Evolutionary conservation across 2,113 vertebrate species (phyloP), one percentile per base, ranked within the genome.

Genomic region (Passer montanus): DNA sequence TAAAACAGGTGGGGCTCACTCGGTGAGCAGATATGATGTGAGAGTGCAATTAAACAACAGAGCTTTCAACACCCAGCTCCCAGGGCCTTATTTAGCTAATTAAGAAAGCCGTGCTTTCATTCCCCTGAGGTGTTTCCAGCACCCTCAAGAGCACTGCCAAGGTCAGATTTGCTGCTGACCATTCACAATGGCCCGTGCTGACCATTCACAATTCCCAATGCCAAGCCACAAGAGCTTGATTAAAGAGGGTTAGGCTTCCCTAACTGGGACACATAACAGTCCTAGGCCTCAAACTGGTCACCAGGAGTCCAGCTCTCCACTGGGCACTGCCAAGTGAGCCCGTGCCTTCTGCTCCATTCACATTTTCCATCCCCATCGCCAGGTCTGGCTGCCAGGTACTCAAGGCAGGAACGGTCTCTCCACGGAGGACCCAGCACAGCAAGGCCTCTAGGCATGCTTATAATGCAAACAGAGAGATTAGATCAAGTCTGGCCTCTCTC

Each of bases 401-500:
- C 52, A 18, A 89, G 89, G 95, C 69, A 92, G 73, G 91, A 78
- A 89, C 66, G 8, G 4, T 79, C 75, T 83, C 87, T 87, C 13
- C 3, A 43, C 50, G 89, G 43, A 93, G 93, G 87, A 81, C 94
- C 63, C 76, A 70, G 87, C 87, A 43, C 43, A 44, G 85, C 68
- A 77, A 87, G 82, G 82, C 85, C 94, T 95, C 67, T 26, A 81
- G 95, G 93, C 94, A 95, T 93, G 72, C 68, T 94, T 86, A 77
- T 83, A 93, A 95, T 90, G 93, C 92, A 95, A 96, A 93, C 90
- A 96, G 58, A 86, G 68, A 95, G 92, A 94, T 97, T 92, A 96
- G 56, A 96, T 93, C 91, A 13, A 64, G 73, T 74, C 83, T 87
- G 89, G 94, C 93, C 87, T 93, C 95, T 89, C 84, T 96, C 92